Conservation (phyloP, 2,797 vertebrate species). For the Dipus sagitta region DNA sequence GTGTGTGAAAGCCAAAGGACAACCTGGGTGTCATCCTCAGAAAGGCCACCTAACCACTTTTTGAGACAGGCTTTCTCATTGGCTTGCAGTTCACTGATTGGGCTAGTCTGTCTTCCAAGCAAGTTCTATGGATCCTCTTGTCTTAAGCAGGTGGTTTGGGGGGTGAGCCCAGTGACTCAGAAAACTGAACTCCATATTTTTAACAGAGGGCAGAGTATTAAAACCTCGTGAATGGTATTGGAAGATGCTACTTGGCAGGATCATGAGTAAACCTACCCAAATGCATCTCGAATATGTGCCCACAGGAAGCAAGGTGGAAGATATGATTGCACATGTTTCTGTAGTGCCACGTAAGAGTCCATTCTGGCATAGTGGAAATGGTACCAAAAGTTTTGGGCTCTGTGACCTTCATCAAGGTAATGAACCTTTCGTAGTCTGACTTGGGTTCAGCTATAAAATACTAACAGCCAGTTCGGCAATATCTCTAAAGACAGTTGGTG, state of each 20-base stretch:
- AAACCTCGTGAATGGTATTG: background rate
- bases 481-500: background rate
- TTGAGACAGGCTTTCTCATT: too few relatives aligned
- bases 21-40: too few relatives aligned
- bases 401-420: background rate
- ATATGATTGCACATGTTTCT: background rate
- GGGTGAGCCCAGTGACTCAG: background rate
- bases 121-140: background rate
- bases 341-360: background rate
- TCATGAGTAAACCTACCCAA: background rate
- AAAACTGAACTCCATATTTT: background rate
- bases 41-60: too few relatives aligned
- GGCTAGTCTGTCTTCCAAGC: too few relatives aligned
- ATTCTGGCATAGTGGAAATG: background rate
- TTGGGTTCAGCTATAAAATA: background rate
- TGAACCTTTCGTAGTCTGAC: background rate
- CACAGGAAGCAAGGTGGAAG: background rate
- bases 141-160: background rate
- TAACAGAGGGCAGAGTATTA: rapidly evolving
- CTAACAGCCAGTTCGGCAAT: background rate
- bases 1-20: too few relatives aligned
- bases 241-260: background rate
- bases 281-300: background rate
- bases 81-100: too few relatives aligned
- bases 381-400: background rate